Percentiles rank a stretch among this genome's conserved stretches.
These are phyloP conservation scores for Oreonectes daqikongensis DNA, from an alignment of 2,797 vertebrate genomes.

Conservation along the genomic window DNA sequence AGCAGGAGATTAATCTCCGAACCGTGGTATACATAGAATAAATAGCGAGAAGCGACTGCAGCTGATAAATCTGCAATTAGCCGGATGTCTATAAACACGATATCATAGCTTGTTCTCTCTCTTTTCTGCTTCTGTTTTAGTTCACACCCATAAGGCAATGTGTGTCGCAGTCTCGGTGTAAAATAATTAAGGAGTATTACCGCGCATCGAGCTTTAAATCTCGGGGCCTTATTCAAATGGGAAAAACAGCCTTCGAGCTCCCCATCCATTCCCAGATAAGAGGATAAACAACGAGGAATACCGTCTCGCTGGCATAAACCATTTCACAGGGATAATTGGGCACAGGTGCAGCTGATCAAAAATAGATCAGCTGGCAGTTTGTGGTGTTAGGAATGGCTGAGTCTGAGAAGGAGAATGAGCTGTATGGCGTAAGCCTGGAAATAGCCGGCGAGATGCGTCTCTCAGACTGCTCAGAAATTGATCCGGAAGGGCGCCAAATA, in stretches of 20 bases:
- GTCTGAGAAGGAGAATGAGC: conserved; percentile 34
- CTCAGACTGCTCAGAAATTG: conserved; percentile 28
- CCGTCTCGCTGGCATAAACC: conserved; percentile 66
- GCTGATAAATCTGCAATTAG: conserved; percentile 66
- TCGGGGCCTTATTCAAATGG: conserved; percentile 43
- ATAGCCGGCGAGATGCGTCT: conserved; percentile 46
- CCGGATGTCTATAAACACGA: conserved; percentile 61
- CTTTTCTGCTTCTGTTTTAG: conserved; percentile 27
- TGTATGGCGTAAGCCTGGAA: conserved; percentile 44
- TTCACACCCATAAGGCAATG: conserved; percentile 24
- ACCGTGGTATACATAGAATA: conserved; percentile 59
- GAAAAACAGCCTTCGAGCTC: conserved; percentile 22
- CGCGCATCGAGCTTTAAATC: conserved; percentile 11
- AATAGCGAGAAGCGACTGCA: conserved; percentile 60
- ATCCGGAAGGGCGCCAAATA: conserved; percentile 44
- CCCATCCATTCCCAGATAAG: conserved; percentile 5
- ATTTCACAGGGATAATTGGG: conserved; percentile 75
- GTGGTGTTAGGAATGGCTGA: conserved; percentile 50
- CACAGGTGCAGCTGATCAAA: conserved; percentile 74
- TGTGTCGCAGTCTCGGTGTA: conserved; percentile 16
- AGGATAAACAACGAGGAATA: conserved; percentile 66
- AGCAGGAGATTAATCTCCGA: conserved; percentile 57
- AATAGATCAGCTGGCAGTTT: conserved; percentile 66
- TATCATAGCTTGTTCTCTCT: neutral
- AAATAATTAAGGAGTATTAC: conserved; percentile 34